Conservation (phyloP, 1,140 invertebrate species). For the Bathynomus jamesi region DNA sequence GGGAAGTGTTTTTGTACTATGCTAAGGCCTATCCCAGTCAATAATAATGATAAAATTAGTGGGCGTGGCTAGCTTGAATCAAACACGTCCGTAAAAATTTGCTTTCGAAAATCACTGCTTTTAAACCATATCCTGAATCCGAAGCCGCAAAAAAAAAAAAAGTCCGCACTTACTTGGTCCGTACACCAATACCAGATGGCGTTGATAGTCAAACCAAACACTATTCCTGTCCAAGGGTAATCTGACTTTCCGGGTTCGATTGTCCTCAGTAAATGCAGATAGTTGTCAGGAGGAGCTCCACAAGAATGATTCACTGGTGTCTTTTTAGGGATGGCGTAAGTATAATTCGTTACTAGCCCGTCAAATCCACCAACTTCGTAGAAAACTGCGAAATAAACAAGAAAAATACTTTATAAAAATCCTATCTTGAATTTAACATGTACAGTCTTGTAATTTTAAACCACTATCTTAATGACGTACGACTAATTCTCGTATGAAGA, state of each 20-base stretch:
- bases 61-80: no score
- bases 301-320: conserved; percentile 37
- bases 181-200: conserved; percentile 54
- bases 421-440: background rate
- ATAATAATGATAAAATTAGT: no score
- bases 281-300: conserved; percentile 43
- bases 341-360: conserved; percentile 43
- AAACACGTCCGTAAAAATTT: no score
- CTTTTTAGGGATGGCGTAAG: conserved; percentile 17
- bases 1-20: no score
- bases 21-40: no score
- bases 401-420: background rate
- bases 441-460: background rate
- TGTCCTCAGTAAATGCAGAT: conserved; percentile 44
- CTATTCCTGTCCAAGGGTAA: conserved; percentile 51
- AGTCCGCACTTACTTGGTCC: conserved; percentile 45
- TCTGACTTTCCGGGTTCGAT: conserved; percentile 45
- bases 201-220: conserved; percentile 48
- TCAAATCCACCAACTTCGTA: conserved; percentile 48
- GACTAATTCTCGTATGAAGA: background rate
- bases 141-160: no score
- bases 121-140: no score
- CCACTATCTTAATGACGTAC: background rate
- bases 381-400: conserved; percentile 45
- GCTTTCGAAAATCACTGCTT: no score